Conservation (phyloP, 2,113 vertebrate genomes). For the Spilogale gracilis region DNA sequence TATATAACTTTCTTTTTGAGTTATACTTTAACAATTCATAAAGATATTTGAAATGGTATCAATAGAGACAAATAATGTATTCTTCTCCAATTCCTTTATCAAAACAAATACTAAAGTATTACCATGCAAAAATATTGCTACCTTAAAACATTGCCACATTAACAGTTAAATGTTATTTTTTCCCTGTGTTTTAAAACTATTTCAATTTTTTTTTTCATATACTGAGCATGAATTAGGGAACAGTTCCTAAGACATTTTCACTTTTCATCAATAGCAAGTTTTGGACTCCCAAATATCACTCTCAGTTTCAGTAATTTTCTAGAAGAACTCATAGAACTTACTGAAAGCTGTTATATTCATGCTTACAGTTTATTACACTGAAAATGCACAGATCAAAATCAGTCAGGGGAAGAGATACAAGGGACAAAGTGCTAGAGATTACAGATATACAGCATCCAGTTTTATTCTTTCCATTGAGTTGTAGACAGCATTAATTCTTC, state of each 20-base stretch:
- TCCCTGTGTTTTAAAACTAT: not conserved
- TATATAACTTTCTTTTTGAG: not conserved
- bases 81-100: not conserved
- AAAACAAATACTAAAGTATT: not conserved
- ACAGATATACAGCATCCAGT: rapidly evolving
- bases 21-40: not conserved
- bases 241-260: not conserved
- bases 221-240: not conserved
- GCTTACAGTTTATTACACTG: not conserved
- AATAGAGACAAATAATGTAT: not conserved
- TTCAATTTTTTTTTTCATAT: not conserved
- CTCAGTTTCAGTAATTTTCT: not conserved
- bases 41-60: not conserved
- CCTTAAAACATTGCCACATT: not conserved
- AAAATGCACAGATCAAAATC: not conserved
- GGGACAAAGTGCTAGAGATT: not conserved
- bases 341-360: not conserved
- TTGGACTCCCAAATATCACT: not conserved
- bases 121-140: not conserved
- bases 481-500: no score
- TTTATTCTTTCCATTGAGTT: not conserved
- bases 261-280: not conserved
- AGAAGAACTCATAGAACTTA: not conserved
- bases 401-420: not conserved
- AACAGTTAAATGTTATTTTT: not conserved